A percentile compares a stretch with the other conserved stretches of the same genome.
phyloP scores from a whole-genome alignment of 1,140 invertebrate genomes.

The Bicyclus anynana region DNA sequence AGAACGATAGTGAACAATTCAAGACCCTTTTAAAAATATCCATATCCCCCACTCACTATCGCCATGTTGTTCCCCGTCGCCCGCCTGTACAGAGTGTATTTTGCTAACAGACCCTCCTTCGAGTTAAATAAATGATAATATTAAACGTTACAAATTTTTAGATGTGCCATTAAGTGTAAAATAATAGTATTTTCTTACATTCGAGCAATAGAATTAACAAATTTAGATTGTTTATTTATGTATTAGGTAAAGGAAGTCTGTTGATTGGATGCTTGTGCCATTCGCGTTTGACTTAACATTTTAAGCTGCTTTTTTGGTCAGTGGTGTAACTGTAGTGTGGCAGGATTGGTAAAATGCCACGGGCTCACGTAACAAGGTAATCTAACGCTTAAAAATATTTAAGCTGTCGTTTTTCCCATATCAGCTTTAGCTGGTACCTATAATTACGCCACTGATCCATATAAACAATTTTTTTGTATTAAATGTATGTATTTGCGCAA shows the following conservation, averaged over 20 bases:
- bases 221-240: slow-evolving; percentile 39
- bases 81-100: slow-evolving; percentile 33
- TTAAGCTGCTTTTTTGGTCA: no score
- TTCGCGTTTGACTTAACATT: no score
- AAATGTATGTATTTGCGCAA: slow-evolving; percentile 6
- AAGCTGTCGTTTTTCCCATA: no score
- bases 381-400: no score
- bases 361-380: no score
- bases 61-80: neutral
- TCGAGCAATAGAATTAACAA: slow-evolving; percentile 52
- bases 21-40: no score
- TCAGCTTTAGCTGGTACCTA: no score
- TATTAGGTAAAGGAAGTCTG: slow-evolving; percentile 1
- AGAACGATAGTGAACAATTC: no score
- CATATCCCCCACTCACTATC: no score
- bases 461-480: slow-evolving; percentile 6
- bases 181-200: slow-evolving; percentile 67
- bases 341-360: no score
- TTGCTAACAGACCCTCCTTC: slow-evolving; percentile 26
- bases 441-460: no score
- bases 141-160: slow-evolving; percentile 49
- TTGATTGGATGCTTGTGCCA: slow-evolving; percentile 19
- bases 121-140: slow-evolving; percentile 6
- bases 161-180: slow-evolving; percentile 70
- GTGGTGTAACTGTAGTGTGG: no score